phyloP scores from a whole-genome alignment of 2,888 invertebrate species.

The Agrochola circellaris region DNA sequence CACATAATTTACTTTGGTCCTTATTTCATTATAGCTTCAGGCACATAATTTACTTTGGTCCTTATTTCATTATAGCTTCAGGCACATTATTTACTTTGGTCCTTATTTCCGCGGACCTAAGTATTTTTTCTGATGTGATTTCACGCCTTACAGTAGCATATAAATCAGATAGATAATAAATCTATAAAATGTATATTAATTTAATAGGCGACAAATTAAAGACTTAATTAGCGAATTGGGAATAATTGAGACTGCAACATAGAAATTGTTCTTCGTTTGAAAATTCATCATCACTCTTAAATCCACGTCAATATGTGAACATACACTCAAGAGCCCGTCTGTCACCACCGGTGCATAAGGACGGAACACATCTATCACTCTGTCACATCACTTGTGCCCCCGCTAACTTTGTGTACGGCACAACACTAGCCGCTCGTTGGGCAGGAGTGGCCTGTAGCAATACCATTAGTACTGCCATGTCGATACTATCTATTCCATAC shows the following conservation, averaged over 20 bases:
- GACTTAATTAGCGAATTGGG: background rate
- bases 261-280: background rate
- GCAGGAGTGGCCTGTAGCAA: constrained; percentile 26
- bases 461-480: constrained; percentile 38
- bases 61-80: no score
- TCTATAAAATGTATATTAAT: background rate
- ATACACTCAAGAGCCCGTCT: background rate
- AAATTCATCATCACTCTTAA: constrained; percentile 1
- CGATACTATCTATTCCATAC: constrained; percentile 11
- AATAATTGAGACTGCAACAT: background rate
- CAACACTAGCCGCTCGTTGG: constrained; percentile 7
- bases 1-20: background rate
- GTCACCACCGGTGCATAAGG: background rate
- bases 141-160: background rate
- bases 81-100: background rate
- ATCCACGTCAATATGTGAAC: constrained; percentile 8
- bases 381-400: constrained; percentile 11
- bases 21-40: background rate
- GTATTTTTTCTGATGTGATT: background rate
- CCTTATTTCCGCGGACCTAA: background rate
- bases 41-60: background rate
- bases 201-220: background rate
- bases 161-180: background rate
- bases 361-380: constrained; percentile 34
- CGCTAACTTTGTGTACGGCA: constrained; percentile 8